Conservation (phyloP, 2,888 invertebrate species). For the Stegana nigrithorax region DNA sequence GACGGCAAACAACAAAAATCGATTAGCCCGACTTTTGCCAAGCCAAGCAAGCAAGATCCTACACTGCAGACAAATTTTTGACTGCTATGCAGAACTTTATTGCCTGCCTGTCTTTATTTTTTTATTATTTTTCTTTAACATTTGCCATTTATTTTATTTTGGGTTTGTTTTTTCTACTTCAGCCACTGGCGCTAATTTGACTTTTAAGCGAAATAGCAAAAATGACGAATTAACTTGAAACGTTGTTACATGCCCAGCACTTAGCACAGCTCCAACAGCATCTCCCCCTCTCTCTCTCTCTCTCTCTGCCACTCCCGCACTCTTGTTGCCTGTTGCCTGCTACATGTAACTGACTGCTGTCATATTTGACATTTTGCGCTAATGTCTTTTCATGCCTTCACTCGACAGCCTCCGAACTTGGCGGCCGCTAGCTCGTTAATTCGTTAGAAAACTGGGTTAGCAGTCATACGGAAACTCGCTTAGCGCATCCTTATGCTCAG, state of each 20-base stretch:
- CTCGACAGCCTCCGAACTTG: not conserved
- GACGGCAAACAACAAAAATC: constrained; percentile 50
- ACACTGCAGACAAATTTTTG: constrained; percentile 40
- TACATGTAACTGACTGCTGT: constrained; percentile 41
- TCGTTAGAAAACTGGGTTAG: constrained; percentile 39
- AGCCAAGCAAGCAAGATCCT: constrained; percentile 32
- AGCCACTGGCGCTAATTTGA: constrained; percentile 53
- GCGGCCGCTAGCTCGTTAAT: constrained; percentile 34
- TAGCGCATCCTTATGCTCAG: constrained; percentile 1
- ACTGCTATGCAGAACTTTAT: too few relatives aligned
- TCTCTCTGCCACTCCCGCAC: not conserved
- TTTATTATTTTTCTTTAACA: not conserved
- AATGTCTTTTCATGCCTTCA: constrained; percentile 33
- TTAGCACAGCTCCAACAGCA: not conserved
- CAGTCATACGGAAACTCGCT: constrained; percentile 24
- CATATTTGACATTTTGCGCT: constrained; percentile 55
- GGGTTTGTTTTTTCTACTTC: not conserved
- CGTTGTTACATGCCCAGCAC: too few relatives aligned
- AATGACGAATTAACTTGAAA: constrained; percentile 5
- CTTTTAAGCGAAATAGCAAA: constrained; percentile 32
- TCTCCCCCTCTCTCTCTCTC: not conserved
- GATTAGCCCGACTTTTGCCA: constrained; percentile 39
- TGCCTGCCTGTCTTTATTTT: too few relatives aligned
- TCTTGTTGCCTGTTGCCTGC: constrained; percentile 17
- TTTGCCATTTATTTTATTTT: constrained; percentile 6